Evolutionary conservation across 2,113 vertebrate species (phyloP).

Genomic region (Malurus elegans): DNA sequence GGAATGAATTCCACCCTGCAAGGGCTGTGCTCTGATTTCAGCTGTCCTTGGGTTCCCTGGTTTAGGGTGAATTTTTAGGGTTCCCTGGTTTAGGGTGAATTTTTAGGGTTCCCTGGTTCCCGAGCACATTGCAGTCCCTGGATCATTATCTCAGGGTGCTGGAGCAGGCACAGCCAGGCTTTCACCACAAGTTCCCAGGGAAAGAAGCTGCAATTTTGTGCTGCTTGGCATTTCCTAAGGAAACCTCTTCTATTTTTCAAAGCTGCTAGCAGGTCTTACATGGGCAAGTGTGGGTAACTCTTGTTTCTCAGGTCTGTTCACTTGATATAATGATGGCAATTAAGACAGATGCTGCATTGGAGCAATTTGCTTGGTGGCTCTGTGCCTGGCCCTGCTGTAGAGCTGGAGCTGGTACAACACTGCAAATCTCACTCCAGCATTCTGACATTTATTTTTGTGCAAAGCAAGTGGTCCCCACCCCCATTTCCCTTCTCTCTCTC

Average conservation of each 20-base stretch:
- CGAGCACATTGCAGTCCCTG: fast-evolving
- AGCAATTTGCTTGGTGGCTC: not conserved
- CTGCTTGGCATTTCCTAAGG: not conserved
- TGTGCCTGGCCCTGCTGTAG: not conserved
- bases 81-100: too few species aligned
- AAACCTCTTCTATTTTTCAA: fast-evolving
- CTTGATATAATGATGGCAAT: not conserved
- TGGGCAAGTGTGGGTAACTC: not conserved
- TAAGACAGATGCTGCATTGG: too few species aligned
- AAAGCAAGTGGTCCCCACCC: not conserved
- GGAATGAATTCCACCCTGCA: fast-evolving
- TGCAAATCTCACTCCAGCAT: not conserved
- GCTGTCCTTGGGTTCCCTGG: fast-evolving
- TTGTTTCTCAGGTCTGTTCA: not conserved
- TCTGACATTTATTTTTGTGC: not conserved
- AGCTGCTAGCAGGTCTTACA: fast-evolving
- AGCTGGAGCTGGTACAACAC: not conserved
- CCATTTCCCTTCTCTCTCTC: not conserved
- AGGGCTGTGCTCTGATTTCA: not conserved
- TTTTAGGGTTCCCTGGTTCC: too few species aligned
- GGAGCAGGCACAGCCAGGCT: not conserved
- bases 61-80: too few species aligned
- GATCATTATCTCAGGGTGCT: fast-evolving
- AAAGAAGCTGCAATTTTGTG: fast-evolving
- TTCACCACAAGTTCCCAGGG: fast-evolving